Evolutionary conservation across 2,888 invertebrate genomes (phyloP).

Genomic region (Nomada goodeniana): DNA sequence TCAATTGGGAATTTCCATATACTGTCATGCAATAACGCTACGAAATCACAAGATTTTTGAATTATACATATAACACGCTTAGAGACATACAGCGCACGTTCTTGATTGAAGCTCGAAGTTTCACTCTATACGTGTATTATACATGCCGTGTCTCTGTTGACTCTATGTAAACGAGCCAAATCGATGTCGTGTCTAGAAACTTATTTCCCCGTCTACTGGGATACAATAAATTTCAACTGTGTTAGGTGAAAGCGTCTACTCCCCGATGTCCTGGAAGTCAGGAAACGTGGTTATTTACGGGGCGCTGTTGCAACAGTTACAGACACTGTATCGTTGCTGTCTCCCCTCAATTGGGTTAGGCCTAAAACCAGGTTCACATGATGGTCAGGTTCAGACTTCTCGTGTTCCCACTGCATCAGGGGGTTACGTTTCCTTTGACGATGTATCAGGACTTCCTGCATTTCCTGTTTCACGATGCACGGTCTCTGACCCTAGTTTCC

Average conservation of each 20-base stretch:
- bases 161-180: constrained; percentile 51
- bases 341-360: constrained; percentile 77
- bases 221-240: constrained; percentile 68
- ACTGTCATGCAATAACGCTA: too few species aligned
- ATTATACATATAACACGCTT: too few species aligned
- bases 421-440: constrained; percentile 65
- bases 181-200: constrained; percentile 38
- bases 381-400: constrained; percentile 71
- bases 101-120: too few species aligned
- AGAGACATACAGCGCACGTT: too few species aligned
- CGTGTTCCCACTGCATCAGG: constrained; percentile 52
- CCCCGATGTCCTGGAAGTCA: constrained; percentile 55
- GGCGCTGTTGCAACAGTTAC: constrained; percentile 51
- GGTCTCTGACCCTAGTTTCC: constrained; percentile 52
- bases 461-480: constrained; percentile 64
- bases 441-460: constrained; percentile 63
- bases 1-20: too few species aligned
- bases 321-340: constrained; percentile 71
- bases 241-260: constrained; percentile 41
- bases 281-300: constrained; percentile 72
- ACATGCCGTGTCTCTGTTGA: constrained; percentile 20
- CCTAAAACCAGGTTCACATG: constrained; percentile 64
- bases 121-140: not conserved
- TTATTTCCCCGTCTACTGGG: constrained; percentile 67
- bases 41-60: too few species aligned